Conservation (phyloP, 2,797 vertebrate genomes). For the Pseudochirops corinnae region DNA sequence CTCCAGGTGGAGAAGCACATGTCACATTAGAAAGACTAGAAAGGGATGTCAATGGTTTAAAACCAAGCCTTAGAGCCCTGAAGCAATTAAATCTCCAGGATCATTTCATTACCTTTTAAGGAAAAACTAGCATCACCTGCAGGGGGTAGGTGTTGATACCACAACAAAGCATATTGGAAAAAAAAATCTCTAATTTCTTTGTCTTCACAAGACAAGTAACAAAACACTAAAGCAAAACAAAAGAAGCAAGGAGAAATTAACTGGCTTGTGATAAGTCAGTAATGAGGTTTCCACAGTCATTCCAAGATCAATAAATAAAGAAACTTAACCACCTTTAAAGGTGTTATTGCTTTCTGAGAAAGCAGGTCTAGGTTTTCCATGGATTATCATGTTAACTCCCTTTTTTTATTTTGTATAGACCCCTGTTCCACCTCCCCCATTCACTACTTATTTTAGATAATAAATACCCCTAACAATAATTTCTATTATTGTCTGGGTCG, state of each 20-base stretch:
- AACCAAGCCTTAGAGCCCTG: background rate
- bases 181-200: background rate
- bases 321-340: conserved; percentile 34
- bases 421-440: background rate
- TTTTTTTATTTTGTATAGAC: background rate
- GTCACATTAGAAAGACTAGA: background rate
- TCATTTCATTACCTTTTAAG: background rate
- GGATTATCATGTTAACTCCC: background rate
- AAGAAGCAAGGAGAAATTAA: conserved; percentile 13
- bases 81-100: background rate
- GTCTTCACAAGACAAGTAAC: background rate
- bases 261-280: background rate
- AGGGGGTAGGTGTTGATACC: background rate
- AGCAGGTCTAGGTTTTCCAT: background rate
- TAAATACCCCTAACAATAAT: background rate
- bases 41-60: background rate
- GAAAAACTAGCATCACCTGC: conserved; percentile 6
- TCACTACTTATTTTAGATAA: background rate
- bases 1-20: background rate
- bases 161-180: background rate
- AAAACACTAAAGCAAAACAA: background rate
- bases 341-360: conserved; percentile 46
- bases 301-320: conserved; percentile 25
- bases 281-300: conserved; percentile 20
- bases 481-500: conserved; percentile 32